These are phyloP conservation scores for Parazoanthus swiftii DNA, from an alignment of 92 coral and sea anemone genomes.

Conservation along the genomic window DNA sequence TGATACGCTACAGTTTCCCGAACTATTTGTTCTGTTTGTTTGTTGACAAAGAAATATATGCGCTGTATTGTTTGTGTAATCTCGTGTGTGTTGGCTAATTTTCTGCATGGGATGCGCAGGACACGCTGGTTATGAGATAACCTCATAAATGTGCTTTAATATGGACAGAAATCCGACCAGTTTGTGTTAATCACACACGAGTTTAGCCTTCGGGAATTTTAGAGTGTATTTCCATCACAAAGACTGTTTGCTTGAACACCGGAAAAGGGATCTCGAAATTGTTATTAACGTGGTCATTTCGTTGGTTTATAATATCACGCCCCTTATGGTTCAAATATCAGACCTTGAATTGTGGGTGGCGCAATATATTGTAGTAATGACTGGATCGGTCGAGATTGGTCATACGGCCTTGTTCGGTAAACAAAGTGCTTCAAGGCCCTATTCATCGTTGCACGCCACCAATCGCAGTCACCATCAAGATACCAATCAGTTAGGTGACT, in stretches of 20 bases:
- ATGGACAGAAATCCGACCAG: not conserved
- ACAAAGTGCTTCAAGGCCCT: constrained; percentile 5
- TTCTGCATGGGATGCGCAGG: not conserved
- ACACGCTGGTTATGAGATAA: not conserved
- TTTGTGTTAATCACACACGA: not conserved
- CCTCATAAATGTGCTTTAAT: not conserved
- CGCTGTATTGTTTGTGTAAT: not conserved
- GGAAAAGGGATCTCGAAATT: constrained; percentile 20
- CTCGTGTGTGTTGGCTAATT: not conserved
- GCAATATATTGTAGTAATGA: constrained; percentile 30
- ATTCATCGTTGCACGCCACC: not conserved
- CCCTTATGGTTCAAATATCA: constrained; percentile 14
- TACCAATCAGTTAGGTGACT: not conserved
- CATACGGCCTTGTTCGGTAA: constrained; percentile 32
- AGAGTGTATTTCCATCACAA: not conserved
- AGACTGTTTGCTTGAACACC: not conserved
- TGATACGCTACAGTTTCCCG: not conserved
- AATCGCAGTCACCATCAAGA: not conserved
- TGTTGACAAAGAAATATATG: not conserved
- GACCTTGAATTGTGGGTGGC: constrained; percentile 10
- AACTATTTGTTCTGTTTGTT: not conserved
- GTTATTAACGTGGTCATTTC: constrained; percentile 13
- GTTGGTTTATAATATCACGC: constrained; percentile 35
- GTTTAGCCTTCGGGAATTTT: not conserved
- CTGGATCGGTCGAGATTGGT: constrained; percentile 21